Percentiles rank a stretch among this genome's conserved stretches.
Conservation (phyloP, 2,888 invertebrate species). For the Bedellia somnulentella region DNA sequence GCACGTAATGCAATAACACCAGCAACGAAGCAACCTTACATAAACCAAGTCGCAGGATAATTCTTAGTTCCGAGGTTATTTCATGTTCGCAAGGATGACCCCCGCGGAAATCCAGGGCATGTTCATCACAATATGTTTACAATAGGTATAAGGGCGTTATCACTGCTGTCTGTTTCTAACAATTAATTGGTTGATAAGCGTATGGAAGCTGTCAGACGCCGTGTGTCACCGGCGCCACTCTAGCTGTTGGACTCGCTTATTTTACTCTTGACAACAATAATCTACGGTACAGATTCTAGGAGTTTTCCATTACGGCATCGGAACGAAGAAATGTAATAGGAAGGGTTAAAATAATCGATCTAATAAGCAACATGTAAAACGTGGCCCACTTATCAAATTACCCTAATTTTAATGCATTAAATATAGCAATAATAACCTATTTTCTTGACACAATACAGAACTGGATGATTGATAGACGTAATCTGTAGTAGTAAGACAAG, state of each 20-base stretch:
- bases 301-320: too few relatives aligned
- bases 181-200: constrained; percentile 35
- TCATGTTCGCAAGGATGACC: too few relatives aligned
- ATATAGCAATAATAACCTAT: constrained; percentile 23
- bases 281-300: too few relatives aligned
- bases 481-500: constrained; percentile 37
- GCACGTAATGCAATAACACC: too few relatives aligned
- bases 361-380: too few relatives aligned
- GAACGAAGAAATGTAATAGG: too few relatives aligned
- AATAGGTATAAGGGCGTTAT: constrained; percentile 22
- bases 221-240: constrained; percentile 3
- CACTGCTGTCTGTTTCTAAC: constrained; percentile 22
- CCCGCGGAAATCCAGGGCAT: constrained; percentile 12
- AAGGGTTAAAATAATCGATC: too few relatives aligned
- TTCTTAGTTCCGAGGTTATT: too few relatives aligned
- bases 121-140: constrained; percentile 18
- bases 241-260: constrained; percentile 1
- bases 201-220: constrained; percentile 27
- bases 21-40: neutral
- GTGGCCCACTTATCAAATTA: constrained; percentile 22
- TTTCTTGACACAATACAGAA: constrained; percentile 23
- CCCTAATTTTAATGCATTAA: constrained; percentile 20
- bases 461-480: constrained; percentile 27
- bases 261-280: too few relatives aligned
- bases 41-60: constrained; percentile 5